Conservation (phyloP, 2,797 vertebrate species). For the Aldrovandia affinis region DNA sequence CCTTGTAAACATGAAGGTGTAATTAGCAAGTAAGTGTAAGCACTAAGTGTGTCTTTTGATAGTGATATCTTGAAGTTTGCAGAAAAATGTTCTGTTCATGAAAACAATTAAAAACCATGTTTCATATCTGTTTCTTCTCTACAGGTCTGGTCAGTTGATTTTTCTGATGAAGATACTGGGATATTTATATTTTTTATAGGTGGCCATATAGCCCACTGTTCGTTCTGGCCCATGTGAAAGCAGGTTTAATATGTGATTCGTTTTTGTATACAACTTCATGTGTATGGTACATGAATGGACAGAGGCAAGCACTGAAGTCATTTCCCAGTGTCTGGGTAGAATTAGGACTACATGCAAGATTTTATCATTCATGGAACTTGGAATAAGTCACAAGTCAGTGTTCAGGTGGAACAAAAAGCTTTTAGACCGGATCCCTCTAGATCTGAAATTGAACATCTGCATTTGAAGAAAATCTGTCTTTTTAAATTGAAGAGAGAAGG, state of each 20-base stretch:
- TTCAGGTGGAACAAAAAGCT: not conserved
- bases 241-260: slow-evolving; percentile 40
- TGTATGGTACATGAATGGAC: not conserved
- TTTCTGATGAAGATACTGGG: not conserved
- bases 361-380: not conserved
- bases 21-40: not conserved
- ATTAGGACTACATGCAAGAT: not conserved
- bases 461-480: too few relatives aligned
- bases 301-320: not conserved
- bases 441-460: not conserved
- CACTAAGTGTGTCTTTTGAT: not conserved
- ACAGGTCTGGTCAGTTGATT: slow-evolving; percentile 80
- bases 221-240: not conserved
- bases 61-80: not conserved
- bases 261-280: slow-evolving; percentile 33
- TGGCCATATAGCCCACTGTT: not conserved
- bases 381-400: not conserved
- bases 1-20: not conserved
- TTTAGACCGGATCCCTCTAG: not conserved
- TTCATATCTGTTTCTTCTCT: slow-evolving; percentile 39
- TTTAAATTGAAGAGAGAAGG: not conserved
- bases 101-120: not conserved
- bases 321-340: not conserved
- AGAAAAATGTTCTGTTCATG: not conserved
- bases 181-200: slow-evolving; percentile 42